Evolutionary conservation across 1,140 invertebrate genomes (phyloP), one percentile per base, ranked within the genome.

Genomic region (Drosophila sulfurigaster): DNA sequence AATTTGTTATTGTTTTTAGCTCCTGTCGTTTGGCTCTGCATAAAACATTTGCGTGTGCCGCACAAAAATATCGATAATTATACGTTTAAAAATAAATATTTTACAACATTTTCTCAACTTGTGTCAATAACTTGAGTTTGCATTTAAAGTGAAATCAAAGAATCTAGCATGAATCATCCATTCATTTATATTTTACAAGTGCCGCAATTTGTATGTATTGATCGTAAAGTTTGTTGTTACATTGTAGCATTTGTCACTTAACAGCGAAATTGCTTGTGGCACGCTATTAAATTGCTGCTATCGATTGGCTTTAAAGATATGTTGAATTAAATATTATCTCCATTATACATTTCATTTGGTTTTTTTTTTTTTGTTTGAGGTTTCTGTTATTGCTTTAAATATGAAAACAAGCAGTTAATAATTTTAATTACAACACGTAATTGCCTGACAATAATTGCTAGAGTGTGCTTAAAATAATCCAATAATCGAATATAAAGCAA

Each of bases 1-100:
- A 81, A 86, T 81, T 86, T 86, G 80, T 71, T 76, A 67, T 45
- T 62, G 69, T 69, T 58, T 30, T 62, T 58, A 75, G 35, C 57
- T 59, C 51, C 56, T 78, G 59, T 38, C 46, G 54, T 62, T 63
- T 30, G 15, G 35, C 30, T 72, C 51, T 62, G 32, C 66, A 41
- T 6, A 13, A 56, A 49, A 38, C 30, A 28, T 30, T 41, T 63
- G 57, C 43, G 59, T 63, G 59, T 52, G 32, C 43, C 11, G 13
- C 43, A 57, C 46, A 15, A 30, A 49, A 75, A 65, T 71, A 72
- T 71, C 51, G 51, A 75, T 65, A 75, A 75, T 75, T 56, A 60
- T 57, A 56, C 43, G 52, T 75, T 65, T 59, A 64, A 60, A 75
- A 70, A 54, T 78, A 78, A 68, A 59, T 43, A 28, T 46, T 57